phyloP scores from a whole-genome alignment of 1,140 invertebrate genomes.

The Megalopta genalis region DNA sequence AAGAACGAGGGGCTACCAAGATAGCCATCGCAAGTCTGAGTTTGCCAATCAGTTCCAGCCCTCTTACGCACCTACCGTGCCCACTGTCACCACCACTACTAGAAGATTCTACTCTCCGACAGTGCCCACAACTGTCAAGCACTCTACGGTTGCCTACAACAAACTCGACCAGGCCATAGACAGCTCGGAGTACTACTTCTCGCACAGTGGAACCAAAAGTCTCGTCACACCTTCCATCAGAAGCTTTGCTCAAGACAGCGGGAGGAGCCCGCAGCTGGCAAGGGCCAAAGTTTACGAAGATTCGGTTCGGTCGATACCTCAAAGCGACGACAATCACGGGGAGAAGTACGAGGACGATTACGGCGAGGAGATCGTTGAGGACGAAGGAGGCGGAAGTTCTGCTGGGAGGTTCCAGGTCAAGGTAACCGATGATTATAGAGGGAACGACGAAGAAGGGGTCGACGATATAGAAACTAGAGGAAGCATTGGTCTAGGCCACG shows the following conservation, averaged over 20 bases:
- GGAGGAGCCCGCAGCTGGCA: not conserved
- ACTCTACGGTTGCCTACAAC: slow-evolving; percentile 64
- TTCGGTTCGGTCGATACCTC: not conserved
- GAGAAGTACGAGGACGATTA: slow-evolving; percentile 29
- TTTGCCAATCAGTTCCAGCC: slow-evolving; percentile 66
- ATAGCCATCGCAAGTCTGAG: slow-evolving; percentile 42
- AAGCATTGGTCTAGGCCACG: slow-evolving; percentile 67
- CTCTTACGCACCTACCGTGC: slow-evolving; percentile 75
- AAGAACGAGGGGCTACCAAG: slow-evolving; percentile 42
- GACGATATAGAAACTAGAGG: slow-evolving; percentile 71
- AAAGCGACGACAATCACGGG: not conserved
- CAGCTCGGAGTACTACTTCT: slow-evolving; percentile 69
- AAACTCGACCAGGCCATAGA: slow-evolving; percentile 69
- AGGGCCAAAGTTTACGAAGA: not conserved
- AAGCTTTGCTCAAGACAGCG: not conserved
- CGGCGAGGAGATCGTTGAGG: not conserved
- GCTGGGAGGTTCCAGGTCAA: slow-evolving; percentile 20
- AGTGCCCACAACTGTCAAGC: slow-evolving; percentile 68
- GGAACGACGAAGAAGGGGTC: slow-evolving; percentile 10
- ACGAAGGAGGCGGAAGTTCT: slow-evolving; percentile 1
- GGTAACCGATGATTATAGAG: not conserved
- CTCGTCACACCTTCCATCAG: slow-evolving; percentile 40
- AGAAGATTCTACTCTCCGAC: slow-evolving; percentile 74
- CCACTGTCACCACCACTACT: slow-evolving; percentile 74
- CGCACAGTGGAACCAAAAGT: slow-evolving; percentile 48